Percentiles rank a stretch among this genome's conserved stretches.
Conservation (phyloP, 2,888 invertebrate genomes). For the Drosophila nr. perissopoda region DNA sequence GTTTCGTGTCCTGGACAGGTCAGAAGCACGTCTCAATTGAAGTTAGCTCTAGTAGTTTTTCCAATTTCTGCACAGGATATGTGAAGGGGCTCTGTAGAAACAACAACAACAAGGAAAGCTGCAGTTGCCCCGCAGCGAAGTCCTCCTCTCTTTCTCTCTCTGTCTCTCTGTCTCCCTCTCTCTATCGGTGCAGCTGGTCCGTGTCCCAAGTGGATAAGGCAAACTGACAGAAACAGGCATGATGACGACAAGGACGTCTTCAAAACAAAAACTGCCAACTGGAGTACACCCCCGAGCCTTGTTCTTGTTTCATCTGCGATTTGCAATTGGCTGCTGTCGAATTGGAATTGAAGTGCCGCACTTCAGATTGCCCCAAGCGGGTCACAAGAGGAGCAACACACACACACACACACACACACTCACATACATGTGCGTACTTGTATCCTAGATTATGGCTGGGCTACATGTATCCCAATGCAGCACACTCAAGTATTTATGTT, state of each 20-base stretch:
- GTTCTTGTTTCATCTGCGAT: constrained; percentile 59
- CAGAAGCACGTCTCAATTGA: constrained; percentile 63
- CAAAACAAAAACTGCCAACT: constrained; percentile 58
- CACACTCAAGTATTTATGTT: constrained; percentile 24
- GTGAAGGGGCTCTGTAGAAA: constrained; percentile 46
- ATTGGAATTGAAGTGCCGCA: constrained; percentile 67
- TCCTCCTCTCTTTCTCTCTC: not conserved
- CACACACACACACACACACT: not conserved
- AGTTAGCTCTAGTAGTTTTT: constrained; percentile 62
- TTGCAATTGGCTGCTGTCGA: constrained; percentile 70
- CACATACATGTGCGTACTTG: constrained; percentile 4
- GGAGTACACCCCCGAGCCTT: constrained; percentile 53
- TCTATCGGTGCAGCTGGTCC: constrained; percentile 46
- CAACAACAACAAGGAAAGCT: constrained; percentile 24
- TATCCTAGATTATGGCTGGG: constrained; percentile 25
- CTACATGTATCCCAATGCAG: constrained; percentile 11
- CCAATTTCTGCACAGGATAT: constrained; percentile 66
- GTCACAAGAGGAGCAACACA: not conserved
- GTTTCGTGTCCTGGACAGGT: constrained; percentile 36
- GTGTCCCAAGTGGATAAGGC: constrained; percentile 62
- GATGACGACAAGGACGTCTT: constrained; percentile 36
- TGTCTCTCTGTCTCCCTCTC: too few relatives aligned
- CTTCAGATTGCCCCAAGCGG: constrained; percentile 42
- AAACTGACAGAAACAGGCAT: constrained; percentile 58
- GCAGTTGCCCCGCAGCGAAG: constrained; percentile 42